phyloP scores from a whole-genome alignment of 2,113 vertebrate species.

The Galbula dea region DNA sequence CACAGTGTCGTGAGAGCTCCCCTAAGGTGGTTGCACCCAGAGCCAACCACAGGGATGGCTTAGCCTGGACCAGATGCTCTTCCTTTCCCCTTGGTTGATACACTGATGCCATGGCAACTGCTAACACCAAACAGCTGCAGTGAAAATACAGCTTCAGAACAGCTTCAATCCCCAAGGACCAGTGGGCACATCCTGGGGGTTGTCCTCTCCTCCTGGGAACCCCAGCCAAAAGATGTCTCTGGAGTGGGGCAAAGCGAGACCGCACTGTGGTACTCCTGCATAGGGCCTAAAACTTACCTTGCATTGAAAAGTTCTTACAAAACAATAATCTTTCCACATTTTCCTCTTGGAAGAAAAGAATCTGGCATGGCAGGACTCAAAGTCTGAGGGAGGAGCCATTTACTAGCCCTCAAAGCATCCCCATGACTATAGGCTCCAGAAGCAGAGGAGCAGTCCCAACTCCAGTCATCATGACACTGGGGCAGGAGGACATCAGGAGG shows the following conservation, averaged over 20 bases:
- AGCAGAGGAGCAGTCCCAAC: background rate
- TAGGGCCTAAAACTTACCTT: background rate
- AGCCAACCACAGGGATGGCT: background rate
- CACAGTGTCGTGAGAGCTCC: background rate
- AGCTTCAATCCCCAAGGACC: background rate
- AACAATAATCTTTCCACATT: background rate
- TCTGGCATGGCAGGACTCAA: background rate
- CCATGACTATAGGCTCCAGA: background rate
- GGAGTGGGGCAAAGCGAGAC: background rate
- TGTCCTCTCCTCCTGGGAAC: background rate
- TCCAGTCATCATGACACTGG: background rate
- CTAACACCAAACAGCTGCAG: background rate
- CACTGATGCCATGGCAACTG: slow-evolving; percentile 46
- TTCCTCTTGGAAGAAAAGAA: background rate
- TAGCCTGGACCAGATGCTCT: background rate
- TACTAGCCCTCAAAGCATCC: background rate
- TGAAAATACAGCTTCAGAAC: background rate
- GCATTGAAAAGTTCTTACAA: background rate
- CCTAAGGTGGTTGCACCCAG: accelerated
- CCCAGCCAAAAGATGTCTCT: background rate
- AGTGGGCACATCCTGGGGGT: background rate
- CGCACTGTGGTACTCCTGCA: background rate
- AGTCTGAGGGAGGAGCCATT: background rate
- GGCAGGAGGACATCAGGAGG: background rate
- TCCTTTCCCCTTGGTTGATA: background rate